phyloP scores from a whole-genome alignment of 2,888 invertebrate genomes.

The Papilio gigon region DNA sequence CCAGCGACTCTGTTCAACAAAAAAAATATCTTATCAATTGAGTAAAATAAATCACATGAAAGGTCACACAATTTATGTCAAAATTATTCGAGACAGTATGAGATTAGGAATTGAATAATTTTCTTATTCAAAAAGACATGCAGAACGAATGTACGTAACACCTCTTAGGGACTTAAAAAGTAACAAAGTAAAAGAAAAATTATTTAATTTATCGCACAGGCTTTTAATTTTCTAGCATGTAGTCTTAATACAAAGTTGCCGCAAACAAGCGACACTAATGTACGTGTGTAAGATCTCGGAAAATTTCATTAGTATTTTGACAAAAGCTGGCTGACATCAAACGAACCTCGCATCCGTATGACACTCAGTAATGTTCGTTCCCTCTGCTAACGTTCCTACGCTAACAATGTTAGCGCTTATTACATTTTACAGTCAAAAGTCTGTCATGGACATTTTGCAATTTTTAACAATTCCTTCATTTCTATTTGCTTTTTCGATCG shows the following conservation, averaged over 20 bases:
- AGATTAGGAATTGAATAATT: too few species aligned
- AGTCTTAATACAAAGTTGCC: slow-evolving; percentile 10
- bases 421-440: slow-evolving; percentile 57
- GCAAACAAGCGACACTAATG: slow-evolving; percentile 46
- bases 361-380: slow-evolving; percentile 73
- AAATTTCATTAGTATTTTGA: slow-evolving; percentile 77
- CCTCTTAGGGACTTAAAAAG: too few species aligned
- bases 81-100: too few species aligned
- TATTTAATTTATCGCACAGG: too few species aligned
- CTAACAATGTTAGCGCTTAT: slow-evolving; percentile 65
- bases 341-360: slow-evolving; percentile 74
- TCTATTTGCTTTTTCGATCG: not conserved
- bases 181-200: too few species aligned
- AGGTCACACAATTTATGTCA: too few species aligned
- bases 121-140: too few species aligned
- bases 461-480: slow-evolving; percentile 3
- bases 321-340: slow-evolving; percentile 72
- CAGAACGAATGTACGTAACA: too few species aligned
- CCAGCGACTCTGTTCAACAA: slow-evolving; percentile 89
- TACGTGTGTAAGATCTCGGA: slow-evolving; percentile 64
- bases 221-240: not conserved
- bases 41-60: too few species aligned
- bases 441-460: slow-evolving; percentile 33
- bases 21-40: slow-evolving; percentile 10
- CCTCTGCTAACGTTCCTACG: slow-evolving; percentile 70